Conservation (phyloP, 2,797 vertebrate species). For the Scomberomorus guttatus region DNA sequence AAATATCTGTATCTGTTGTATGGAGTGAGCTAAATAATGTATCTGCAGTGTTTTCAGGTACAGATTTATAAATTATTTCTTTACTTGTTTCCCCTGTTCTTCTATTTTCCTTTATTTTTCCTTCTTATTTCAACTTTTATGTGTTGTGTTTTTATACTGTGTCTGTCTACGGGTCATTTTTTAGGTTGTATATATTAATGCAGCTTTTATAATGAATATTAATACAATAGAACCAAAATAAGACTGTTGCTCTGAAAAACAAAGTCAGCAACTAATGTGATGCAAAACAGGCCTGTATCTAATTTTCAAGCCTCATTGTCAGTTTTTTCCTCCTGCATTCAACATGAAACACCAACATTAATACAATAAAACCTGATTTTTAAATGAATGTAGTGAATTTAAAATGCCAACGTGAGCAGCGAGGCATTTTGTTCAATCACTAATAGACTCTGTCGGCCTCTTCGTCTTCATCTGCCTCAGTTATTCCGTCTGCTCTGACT, state of each 20-base stretch:
- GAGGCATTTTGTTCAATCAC: neutral
- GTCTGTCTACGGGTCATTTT: neutral
- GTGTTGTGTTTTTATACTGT: neutral
- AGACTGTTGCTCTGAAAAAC: neutral
- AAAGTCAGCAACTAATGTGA: neutral
- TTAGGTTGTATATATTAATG: no score
- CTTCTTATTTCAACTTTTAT: neutral
- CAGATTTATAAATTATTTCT: neutral
- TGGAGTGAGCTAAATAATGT: neutral
- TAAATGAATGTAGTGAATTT: neutral
- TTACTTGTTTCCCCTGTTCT: neutral
- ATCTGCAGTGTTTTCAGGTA: neutral
- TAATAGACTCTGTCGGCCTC: slow-evolving; percentile 59
- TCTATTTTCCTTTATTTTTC: neutral
- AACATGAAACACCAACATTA: rapidly evolving
- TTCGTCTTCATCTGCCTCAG: slow-evolving; percentile 79
- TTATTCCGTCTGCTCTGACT: slow-evolving; percentile 76
- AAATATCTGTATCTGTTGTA: neutral
- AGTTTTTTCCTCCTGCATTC: rapidly evolving
- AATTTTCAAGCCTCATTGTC: neutral
- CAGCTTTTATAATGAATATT: neutral
- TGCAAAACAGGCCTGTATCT: neutral
- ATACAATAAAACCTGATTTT: neutral
- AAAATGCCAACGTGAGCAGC: rapidly evolving
- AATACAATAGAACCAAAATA: neutral